phyloP scores from a whole-genome alignment of 2,888 invertebrate genomes.

The Caenorhabditis angaria region DNA sequence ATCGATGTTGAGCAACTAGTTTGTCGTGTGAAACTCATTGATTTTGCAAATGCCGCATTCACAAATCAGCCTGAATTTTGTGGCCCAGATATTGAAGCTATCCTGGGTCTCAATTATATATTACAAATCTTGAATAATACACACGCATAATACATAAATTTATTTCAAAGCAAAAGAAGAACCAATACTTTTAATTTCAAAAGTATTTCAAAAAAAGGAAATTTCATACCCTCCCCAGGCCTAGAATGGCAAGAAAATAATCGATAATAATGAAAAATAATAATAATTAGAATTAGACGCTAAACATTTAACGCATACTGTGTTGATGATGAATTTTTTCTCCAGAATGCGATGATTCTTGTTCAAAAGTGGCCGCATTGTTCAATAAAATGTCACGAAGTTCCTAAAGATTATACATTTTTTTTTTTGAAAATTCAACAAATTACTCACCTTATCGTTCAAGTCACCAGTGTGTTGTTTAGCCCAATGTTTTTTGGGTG shows the following conservation, averaged over 20 bases:
- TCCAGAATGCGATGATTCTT: constrained; percentile 14
- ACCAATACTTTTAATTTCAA: too few species aligned
- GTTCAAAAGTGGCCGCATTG: constrained; percentile 39
- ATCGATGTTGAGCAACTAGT: constrained; percentile 9
- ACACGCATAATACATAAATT: too few species aligned
- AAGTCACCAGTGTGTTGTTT: constrained; percentile 45
- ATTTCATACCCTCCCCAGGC: too few species aligned
- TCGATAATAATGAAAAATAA: background rate
- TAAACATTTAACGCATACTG: background rate
- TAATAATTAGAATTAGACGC: background rate
- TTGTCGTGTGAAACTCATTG: constrained; percentile 17
- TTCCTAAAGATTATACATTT: constrained; percentile 14
- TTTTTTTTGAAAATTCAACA: background rate
- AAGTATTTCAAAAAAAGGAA: too few species aligned
- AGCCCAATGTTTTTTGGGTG: constrained; percentile 41
- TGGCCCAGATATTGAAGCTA: background rate
- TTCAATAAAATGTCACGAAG: constrained; percentile 35
- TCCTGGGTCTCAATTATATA: constrained; percentile 11
- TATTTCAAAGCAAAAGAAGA: too few species aligned
- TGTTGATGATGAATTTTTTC: background rate
- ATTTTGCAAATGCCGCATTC: constrained; percentile 29
- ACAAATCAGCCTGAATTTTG: background rate
- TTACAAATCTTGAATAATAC: too few species aligned
- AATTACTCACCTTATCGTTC: constrained; percentile 37
- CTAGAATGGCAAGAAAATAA: background rate